Evolutionary conservation across 2,888 invertebrate genomes (phyloP).

Genomic region (Buathra laborator): DNA sequence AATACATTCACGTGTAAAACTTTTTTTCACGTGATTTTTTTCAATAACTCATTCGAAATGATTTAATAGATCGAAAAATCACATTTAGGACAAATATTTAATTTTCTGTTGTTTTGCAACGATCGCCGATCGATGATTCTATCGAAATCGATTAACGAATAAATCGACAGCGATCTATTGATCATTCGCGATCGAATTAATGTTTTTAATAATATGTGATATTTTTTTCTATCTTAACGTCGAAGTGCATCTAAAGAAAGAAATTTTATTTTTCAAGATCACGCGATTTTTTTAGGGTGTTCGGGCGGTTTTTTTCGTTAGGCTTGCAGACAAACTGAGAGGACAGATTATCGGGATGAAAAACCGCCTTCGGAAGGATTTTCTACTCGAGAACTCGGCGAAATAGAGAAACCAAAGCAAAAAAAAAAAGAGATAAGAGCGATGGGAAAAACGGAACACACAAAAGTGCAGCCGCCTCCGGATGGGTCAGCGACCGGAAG

Average conservation of each 20-base stretch:
- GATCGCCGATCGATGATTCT: no score
- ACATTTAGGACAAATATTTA: not conserved
- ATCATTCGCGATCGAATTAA: no score
- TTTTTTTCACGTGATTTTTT: not conserved
- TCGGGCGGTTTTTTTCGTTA: not conserved
- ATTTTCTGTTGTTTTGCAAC: not conserved
- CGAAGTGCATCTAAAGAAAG: not conserved
- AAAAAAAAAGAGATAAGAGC: conserved; percentile 30
- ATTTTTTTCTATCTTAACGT: not conserved
- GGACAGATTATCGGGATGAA: conserved; percentile 62
- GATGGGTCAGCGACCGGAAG: conserved; percentile 80
- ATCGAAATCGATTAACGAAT: no score
- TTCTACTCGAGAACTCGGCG: conserved; percentile 27
- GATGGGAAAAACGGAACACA: conserved; percentile 13
- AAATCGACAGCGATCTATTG: no score
- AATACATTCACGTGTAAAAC: not conserved
- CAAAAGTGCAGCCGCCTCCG: conserved; percentile 62
- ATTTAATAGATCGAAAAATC: not conserved
- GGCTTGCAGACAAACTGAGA: conserved; percentile 9
- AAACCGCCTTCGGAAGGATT: conserved; percentile 64
- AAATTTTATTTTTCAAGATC: not conserved
- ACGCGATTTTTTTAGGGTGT: not conserved
- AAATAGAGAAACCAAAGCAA: conserved; percentile 1
- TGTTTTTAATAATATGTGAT: not conserved
- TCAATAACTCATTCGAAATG: not conserved